These are phyloP conservation scores for Acromyrmex heyeri DNA, from an alignment of 1,140 invertebrate species.

Conservation along the genomic window DNA sequence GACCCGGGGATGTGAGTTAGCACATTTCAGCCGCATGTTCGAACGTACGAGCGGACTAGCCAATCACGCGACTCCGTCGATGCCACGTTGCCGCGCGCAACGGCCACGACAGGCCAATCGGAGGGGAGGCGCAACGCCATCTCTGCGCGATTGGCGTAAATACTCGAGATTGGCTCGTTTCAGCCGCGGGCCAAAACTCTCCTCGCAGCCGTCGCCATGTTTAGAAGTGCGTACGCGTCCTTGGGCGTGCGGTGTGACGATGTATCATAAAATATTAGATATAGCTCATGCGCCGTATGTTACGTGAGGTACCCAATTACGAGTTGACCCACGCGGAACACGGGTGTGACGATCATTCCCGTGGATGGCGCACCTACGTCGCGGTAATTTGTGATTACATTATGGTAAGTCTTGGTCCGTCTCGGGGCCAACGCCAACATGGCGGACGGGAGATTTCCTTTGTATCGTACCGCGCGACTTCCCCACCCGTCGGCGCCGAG, in stretches of 20 bases:
- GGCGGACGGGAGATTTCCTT: slow-evolving; percentile 87
- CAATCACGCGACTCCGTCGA: slow-evolving; percentile 65
- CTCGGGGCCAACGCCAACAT: slow-evolving; percentile 86
- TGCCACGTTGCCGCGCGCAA: slow-evolving; percentile 78
- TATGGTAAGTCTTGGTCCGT: slow-evolving; percentile 88
- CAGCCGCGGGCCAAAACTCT: slow-evolving; percentile 72
- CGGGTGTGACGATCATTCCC: slow-evolving; percentile 83
- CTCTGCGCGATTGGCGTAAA: slow-evolving; percentile 68
- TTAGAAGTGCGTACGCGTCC: slow-evolving; percentile 87
- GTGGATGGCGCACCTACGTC: slow-evolving; percentile 86
- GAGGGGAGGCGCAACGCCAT: slow-evolving; percentile 71
- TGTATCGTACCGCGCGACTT: slow-evolving; percentile 79
- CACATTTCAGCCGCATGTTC: not conserved
- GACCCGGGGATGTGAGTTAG: slow-evolving; percentile 16
- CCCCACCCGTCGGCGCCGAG: slow-evolving; percentile 8
- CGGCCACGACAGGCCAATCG: slow-evolving; percentile 67
- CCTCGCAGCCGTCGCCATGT: slow-evolving; percentile 87
- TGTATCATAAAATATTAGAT: slow-evolving; percentile 86
- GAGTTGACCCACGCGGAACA: slow-evolving; percentile 80
- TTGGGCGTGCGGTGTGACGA: slow-evolving; percentile 86
- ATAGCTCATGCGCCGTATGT: slow-evolving; percentile 85
- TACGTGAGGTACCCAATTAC: slow-evolving; percentile 87
- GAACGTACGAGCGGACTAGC: slow-evolving; percentile 44
- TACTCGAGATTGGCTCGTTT: slow-evolving; percentile 54
- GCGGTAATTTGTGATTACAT: slow-evolving; percentile 88